Evolutionary conservation across 2,888 invertebrate species (phyloP), one percentile per base, ranked within the genome.

Genomic region (Caradrina kadenii): DNA sequence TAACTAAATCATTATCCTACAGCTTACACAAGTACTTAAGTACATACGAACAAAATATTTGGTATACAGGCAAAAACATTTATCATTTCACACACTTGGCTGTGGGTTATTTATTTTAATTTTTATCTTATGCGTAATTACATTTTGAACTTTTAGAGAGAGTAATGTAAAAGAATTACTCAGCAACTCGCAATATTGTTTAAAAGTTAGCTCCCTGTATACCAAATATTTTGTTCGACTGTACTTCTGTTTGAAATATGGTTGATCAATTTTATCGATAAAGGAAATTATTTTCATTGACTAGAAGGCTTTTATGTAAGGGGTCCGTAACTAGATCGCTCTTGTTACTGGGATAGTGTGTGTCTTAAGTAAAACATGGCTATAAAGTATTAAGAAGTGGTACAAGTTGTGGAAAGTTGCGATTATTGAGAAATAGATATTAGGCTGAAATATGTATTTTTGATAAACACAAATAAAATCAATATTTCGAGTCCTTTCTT

Each of bases 301-400:
- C 53, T 67, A 21, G 48, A 58, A 64, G 56, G 69, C 55, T 55
- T 76, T 82, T 85, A 83, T 72, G 55, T 78, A 85, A 83, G 59
- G n/a, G 15, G 39, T 22, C 61, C 62, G 66, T 80, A 80, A 82
- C 55, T 71, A 70, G 61, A 79, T 80, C 72, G 64, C 17, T 74
- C 70, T 80, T 74, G 66, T 80, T 80, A 53, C 53, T 45, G 5
- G 48, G 10, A 63, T 56, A 42, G 55, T 63, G 21, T 69, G 19
- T 58, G 15, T 75, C 50, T 79, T 39, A 17, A 80, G 39, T 52
- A 6, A 48, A 45, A 75, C 49, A 22, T 21, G 48, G 63, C 50
- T 62, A 19, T 71, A 59, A 62, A 62, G 35, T 39, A 22, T 50
- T 50, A 2, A 7, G 13, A 4, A 13, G 5, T 39, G 62, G 58